Conservation (phyloP, 2,888 invertebrate genomes). For the Lasioglossum leucozonium region DNA sequence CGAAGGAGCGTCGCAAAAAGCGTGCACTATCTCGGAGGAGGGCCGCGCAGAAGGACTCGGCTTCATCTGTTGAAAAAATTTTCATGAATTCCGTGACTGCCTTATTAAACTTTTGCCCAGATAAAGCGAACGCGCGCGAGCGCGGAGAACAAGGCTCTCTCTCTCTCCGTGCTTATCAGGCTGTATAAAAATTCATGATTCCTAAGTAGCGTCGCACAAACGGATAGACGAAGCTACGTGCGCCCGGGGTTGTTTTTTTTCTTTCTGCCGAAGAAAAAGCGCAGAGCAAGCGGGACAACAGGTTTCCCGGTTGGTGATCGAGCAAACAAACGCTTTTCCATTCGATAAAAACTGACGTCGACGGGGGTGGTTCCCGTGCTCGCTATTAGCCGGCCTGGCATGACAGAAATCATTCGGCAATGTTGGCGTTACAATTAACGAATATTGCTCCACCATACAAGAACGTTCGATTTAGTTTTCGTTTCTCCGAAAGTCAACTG, state of each 20-base stretch:
- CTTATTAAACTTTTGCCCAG: constrained; percentile 49
- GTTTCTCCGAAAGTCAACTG: neutral
- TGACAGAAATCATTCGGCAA: neutral
- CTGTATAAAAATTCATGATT: constrained; percentile 60
- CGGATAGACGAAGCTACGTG: constrained; percentile 32
- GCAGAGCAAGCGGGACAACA: neutral
- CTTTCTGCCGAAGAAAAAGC: neutral
- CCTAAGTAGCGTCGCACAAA: constrained; percentile 49
- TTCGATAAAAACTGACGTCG: neutral
- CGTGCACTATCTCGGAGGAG: constrained; percentile 28
- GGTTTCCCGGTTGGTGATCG: neutral
- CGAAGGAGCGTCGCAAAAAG: neutral
- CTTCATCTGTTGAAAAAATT: constrained; percentile 29
- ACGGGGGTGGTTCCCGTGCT: neutral
- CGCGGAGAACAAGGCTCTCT: constrained; percentile 1
- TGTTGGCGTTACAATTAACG: neutral
- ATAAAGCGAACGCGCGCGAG: constrained; percentile 40
- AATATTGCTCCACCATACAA: neutral
- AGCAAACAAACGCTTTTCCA: neutral
- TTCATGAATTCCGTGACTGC: constrained; percentile 57
- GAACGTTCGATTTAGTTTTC: no score
- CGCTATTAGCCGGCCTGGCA: neutral
- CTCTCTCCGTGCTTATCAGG: constrained; percentile 43
- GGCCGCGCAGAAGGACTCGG: constrained; percentile 8
- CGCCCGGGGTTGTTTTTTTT: neutral